phyloP scores from a whole-genome alignment of 2,888 invertebrate species.

The Boloria selene region DNA sequence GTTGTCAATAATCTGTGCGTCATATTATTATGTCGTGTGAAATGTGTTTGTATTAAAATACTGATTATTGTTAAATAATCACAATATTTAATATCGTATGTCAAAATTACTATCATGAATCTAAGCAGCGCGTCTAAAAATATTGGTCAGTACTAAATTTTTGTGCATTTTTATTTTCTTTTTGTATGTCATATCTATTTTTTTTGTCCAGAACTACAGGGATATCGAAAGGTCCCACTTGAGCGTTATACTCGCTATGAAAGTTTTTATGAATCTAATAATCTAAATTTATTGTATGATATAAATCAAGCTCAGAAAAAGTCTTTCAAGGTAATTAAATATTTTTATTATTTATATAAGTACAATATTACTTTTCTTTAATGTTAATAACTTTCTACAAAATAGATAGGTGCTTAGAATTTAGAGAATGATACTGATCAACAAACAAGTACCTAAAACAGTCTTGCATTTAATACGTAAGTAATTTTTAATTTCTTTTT shows the following conservation, averaged over 20 bases:
- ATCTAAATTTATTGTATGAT: background rate
- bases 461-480: no score
- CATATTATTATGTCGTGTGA: background rate
- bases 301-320: background rate
- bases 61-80: background rate
- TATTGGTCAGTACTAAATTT: constrained; percentile 50
- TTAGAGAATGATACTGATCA: no score
- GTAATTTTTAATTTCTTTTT: background rate
- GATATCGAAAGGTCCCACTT: constrained; percentile 46
- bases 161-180: constrained; percentile 29
- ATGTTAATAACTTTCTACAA: no score
- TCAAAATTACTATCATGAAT: constrained; percentile 52
- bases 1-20: background rate
- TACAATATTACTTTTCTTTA: no score
- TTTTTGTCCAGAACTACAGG: constrained; percentile 62
- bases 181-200: constrained; percentile 45
- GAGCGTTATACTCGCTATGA: background rate
- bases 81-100: background rate
- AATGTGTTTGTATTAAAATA: constrained; percentile 7
- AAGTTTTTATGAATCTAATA: background rate
- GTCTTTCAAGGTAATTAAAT: background rate
- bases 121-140: constrained; percentile 53
- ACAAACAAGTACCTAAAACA: no score
- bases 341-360: background rate
- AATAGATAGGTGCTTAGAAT: no score